Evolutionary conservation across 1,140 invertebrate genomes (phyloP).

Genomic region (Bombus affinis): DNA sequence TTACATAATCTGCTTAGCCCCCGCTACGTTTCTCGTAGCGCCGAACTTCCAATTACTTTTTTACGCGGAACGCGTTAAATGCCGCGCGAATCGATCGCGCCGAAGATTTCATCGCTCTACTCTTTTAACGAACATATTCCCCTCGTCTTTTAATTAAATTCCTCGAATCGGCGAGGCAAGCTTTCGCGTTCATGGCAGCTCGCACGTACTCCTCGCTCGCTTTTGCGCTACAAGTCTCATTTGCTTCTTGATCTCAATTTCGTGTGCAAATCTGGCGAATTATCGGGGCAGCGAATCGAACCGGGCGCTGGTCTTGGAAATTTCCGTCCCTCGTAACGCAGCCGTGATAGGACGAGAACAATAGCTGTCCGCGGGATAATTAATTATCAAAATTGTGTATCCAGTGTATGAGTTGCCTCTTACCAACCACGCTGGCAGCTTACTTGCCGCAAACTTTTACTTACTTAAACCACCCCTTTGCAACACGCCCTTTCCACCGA

Average conservation of each 20-base stretch:
- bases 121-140: slow-evolving; percentile 15
- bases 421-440: not conserved
- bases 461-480: slow-evolving; percentile 17
- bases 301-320: not conserved
- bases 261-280: not conserved
- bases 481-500: not conserved
- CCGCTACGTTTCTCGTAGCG: not conserved
- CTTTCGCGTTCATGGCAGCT: not conserved
- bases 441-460: slow-evolving; percentile 20
- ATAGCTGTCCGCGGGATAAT: slow-evolving; percentile 10
- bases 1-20: not conserved
- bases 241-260: not conserved
- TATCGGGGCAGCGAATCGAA: not conserved
- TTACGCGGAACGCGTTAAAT: not conserved
- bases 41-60: not conserved
- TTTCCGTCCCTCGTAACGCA: not conserved
- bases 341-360: not conserved
- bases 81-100: slow-evolving; percentile 5
- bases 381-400: slow-evolving; percentile 24
- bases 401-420: not conserved
- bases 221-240: not conserved
- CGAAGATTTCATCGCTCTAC: not conserved
- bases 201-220: too few relatives aligned
- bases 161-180: not conserved
- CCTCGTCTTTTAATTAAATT: slow-evolving; percentile 43